Evolutionary conservation across 2,113 vertebrate species (phyloP).

Genomic region (Tetrax tetrax): DNA sequence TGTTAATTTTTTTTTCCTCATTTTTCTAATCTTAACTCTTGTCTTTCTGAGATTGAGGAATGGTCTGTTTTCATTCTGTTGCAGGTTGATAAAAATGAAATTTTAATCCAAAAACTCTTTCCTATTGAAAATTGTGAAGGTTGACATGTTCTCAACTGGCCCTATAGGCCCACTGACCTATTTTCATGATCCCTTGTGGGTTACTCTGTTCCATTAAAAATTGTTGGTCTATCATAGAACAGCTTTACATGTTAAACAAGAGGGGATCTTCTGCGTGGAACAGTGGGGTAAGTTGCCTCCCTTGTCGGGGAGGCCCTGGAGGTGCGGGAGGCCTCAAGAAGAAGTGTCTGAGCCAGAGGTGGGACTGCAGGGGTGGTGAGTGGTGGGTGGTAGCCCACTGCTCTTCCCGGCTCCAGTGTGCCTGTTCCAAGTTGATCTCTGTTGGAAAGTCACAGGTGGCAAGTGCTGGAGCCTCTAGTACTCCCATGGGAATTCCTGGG

Average conservation of each 20-base stretch:
- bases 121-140: not conserved
- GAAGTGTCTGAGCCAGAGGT: not conserved
- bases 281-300: not conserved
- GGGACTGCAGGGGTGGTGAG: not conserved
- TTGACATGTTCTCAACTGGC: not conserved
- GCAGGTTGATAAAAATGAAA: not conserved
- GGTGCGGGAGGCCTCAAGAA: not conserved
- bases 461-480: not conserved
- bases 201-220: not conserved
- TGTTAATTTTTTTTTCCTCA: not conserved
- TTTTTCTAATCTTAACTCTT: not conserved
- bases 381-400: not conserved
- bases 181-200: not conserved
- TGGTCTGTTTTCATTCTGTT: not conserved
- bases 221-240: not conserved
- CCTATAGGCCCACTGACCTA: not conserved
- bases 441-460: not conserved
- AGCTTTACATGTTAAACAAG: not conserved
- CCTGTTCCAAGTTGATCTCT: rapidly evolving
- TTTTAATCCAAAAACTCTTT: not conserved
- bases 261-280: not conserved
- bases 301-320: not conserved
- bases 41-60: not conserved
- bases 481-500: not conserved
- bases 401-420: not conserved